Conservation (phyloP, 2,888 invertebrate genomes). For the Mesochorus sp. region DNA sequence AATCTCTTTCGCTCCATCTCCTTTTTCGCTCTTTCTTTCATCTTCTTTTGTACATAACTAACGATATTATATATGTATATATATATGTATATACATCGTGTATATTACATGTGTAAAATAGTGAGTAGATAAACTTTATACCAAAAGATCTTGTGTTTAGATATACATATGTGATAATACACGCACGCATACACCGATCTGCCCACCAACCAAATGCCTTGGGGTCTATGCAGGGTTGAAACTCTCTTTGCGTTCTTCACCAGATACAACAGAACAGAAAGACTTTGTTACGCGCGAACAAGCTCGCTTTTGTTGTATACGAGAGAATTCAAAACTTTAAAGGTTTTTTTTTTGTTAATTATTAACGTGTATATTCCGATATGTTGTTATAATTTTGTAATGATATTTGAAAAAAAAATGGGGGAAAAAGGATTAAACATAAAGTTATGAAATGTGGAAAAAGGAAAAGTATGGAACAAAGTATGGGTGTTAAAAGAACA, state of each 20-base stretch:
- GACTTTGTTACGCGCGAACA: neutral
- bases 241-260: conserved; percentile 48
- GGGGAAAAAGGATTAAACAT: no score
- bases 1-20: neutral
- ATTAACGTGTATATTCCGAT: no score
- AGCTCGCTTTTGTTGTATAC: conserved; percentile 9
- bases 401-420: no score
- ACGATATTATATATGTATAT: conserved; percentile 14
- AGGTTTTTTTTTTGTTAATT: no score
- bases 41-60: conserved; percentile 24
- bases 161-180: conserved; percentile 20
- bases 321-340: neutral
- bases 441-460: no score
- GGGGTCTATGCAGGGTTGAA: conserved; percentile 14
- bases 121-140: conserved; percentile 37
- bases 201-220: no score
- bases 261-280: conserved; percentile 12
- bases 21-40: conserved; percentile 9
- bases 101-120: no score
- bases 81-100: conserved; percentile 14
- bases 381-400: no score
- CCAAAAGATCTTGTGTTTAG: conserved; percentile 48
- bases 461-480: no score
- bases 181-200: neutral
- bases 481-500: no score